Percentiles rank a stretch among this genome's conserved stretches.
These are phyloP conservation scores for Labia minor DNA, from an alignment of 2,888 invertebrate species.

Conservation along the genomic window DNA sequence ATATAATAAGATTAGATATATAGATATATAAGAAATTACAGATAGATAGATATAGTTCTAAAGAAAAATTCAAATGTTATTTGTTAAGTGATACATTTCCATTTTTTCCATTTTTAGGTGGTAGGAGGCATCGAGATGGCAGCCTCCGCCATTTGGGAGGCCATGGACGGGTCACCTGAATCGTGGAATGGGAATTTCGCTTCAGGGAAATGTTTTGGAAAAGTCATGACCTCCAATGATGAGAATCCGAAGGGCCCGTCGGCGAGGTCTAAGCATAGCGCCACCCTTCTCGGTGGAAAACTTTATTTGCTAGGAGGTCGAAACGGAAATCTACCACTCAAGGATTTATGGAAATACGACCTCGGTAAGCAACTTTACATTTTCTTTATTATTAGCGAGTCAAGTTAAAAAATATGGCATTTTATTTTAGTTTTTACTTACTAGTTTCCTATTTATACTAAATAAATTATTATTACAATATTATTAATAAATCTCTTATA, in stretches of 20 bases:
- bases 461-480: too few relatives aligned
- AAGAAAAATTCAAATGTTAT: too few relatives aligned
- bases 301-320: conserved; percentile 77
- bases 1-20: too few relatives aligned
- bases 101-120: not conserved
- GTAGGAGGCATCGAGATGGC: not conserved
- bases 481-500: too few relatives aligned
- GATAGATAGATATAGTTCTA: too few relatives aligned
- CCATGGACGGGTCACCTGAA: conserved; percentile 42
- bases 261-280: conserved; percentile 72
- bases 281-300: conserved; percentile 61
- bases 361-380: conserved; percentile 46
- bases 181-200: conserved; percentile 29
- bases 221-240: conserved; percentile 43
- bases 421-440: too few relatives aligned
- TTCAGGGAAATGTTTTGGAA: not conserved
- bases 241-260: conserved; percentile 48
- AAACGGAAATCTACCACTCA: conserved; percentile 66
- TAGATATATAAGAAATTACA: too few relatives aligned
- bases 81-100: too few relatives aligned
- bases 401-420: too few relatives aligned
- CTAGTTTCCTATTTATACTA: too few relatives aligned
- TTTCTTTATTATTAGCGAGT: too few relatives aligned
- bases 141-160: not conserved
- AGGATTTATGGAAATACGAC: conserved; percentile 77